phyloP scores from a whole-genome alignment of 1,140 invertebrate species.

The Chrysopa pallens region DNA sequence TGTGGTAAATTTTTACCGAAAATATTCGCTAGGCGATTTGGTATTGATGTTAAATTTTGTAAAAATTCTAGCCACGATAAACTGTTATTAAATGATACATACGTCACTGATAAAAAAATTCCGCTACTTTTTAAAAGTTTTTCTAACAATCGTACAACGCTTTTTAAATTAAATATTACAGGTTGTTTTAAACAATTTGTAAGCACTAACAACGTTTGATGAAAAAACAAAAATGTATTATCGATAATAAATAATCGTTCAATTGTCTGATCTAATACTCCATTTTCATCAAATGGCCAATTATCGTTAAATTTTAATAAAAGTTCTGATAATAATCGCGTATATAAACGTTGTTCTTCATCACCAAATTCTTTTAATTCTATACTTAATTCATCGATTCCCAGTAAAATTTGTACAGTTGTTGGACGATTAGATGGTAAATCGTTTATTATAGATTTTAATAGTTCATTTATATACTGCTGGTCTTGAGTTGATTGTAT shows the following conservation, averaged over 20 bases:
- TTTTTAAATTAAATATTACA: conserved; percentile 13
- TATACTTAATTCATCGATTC: conserved; percentile 19
- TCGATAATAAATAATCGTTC: conserved; percentile 29
- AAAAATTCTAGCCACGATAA: conserved; percentile 31
- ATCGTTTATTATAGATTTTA: too few species aligned
- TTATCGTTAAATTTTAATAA: conserved; percentile 29
- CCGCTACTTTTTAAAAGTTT: conserved; percentile 34
- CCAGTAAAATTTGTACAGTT: conserved; percentile 37
- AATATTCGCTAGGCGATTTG: conserved; percentile 45
- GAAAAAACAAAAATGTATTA: conserved; percentile 26
- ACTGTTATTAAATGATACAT: conserved; percentile 9
- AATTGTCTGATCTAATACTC: conserved; percentile 19
- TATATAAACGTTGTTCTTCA: conserved; percentile 14
- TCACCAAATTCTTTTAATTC: conserved; percentile 22
- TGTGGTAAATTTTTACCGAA: conserved; percentile 30
- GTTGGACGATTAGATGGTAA: too few species aligned
- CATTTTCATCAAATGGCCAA: conserved; percentile 25
- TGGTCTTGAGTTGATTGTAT: conserved; percentile 1
- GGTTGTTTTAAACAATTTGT: conserved; percentile 26
- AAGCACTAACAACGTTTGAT: conserved; percentile 28
- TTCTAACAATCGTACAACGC: conserved; percentile 24
- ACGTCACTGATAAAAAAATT: conserved; percentile 28
- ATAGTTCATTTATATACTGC: too few species aligned
- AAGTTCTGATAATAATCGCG: conserved; percentile 21
- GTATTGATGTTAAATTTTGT: conserved; percentile 42